A percentile compares a stretch with the other conserved stretches of the same genome.
These are phyloP conservation scores for Thyatira batis DNA, from an alignment of 2,888 invertebrate species.

Conservation along the genomic window DNA sequence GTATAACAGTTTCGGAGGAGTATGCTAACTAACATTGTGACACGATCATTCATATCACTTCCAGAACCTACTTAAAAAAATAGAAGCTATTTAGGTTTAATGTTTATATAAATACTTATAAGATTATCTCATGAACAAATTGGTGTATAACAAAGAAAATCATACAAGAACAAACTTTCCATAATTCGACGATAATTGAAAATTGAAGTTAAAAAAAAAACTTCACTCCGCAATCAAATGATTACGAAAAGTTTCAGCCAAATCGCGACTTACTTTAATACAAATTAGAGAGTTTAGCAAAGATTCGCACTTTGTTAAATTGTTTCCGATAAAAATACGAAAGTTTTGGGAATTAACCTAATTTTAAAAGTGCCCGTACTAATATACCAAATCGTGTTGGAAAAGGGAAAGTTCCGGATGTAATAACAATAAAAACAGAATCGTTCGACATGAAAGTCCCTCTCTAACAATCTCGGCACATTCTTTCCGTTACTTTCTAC, in stretches of 20 bases:
- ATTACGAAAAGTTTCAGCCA: neutral
- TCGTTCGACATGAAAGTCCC: neutral
- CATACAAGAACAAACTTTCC: neutral
- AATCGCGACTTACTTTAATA: neutral
- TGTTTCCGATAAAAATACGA: neutral
- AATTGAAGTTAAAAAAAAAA: neutral
- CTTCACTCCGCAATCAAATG: neutral
- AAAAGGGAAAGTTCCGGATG: neutral
- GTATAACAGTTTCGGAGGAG: too few relatives aligned
- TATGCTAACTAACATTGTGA: too few relatives aligned
- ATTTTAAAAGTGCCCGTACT: neutral
- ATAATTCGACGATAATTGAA: neutral
- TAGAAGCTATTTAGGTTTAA: too few relatives aligned
- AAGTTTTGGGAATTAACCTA: neutral
- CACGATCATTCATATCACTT: too few relatives aligned
- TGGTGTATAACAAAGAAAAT: too few relatives aligned
- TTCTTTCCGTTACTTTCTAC: neutral
- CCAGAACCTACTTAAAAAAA: too few relatives aligned
- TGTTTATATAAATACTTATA: too few relatives aligned
- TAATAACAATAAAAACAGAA: neutral
- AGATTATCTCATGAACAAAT: too few relatives aligned
- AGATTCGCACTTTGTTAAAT: neutral
- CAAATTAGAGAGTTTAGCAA: neutral
- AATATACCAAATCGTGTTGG: neutral
- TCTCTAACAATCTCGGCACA: neutral